A percentile compares a stretch with the other conserved stretches of the same genome.
Evolutionary conservation across 2,797 vertebrate genomes (phyloP).

Genomic region (Pantherophis vulpinus): DNA sequence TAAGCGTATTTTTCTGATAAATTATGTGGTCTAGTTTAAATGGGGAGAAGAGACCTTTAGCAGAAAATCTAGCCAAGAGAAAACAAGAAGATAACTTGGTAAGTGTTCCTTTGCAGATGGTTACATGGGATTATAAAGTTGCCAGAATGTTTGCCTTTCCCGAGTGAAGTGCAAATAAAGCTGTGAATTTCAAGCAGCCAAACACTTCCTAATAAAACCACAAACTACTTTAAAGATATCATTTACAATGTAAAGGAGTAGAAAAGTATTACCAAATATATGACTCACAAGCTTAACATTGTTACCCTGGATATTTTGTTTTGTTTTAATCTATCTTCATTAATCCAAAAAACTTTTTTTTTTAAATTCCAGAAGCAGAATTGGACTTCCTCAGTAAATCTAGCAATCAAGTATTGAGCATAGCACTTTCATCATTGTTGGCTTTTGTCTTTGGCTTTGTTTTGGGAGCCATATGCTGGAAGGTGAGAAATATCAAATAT

Average conservation of each 20-base stretch:
- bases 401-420: conserved; percentile 71
- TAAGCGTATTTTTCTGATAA: not conserved
- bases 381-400: conserved; percentile 57
- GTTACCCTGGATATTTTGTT: conserved; percentile 26
- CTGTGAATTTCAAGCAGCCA: conserved; percentile 15
- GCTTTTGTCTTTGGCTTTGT: conserved; percentile 74
- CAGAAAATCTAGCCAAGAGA: not conserved
- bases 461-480: conserved; percentile 77
- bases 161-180: conserved; percentile 20
- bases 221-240: conserved; percentile 26
- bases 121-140: conserved; percentile 6
- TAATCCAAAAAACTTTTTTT: conserved; percentile 47
- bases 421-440: conserved; percentile 70
- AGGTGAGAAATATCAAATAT: conserved; percentile 61
- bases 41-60: not conserved
- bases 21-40: not conserved
- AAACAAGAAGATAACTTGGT: not conserved
- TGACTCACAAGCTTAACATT: conserved; percentile 12
- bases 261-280: not conserved
- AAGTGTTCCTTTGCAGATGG: conserved; percentile 21
- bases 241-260: not conserved
- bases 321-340: conserved; percentile 24
- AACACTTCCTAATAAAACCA: conserved; percentile 6
- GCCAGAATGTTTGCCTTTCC: conserved; percentile 29
- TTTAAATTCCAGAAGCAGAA: conserved; percentile 65